These are phyloP conservation scores for Vulpes vulpes DNA, from an alignment of 2,113 vertebrate genomes.

Conservation along the genomic window DNA sequence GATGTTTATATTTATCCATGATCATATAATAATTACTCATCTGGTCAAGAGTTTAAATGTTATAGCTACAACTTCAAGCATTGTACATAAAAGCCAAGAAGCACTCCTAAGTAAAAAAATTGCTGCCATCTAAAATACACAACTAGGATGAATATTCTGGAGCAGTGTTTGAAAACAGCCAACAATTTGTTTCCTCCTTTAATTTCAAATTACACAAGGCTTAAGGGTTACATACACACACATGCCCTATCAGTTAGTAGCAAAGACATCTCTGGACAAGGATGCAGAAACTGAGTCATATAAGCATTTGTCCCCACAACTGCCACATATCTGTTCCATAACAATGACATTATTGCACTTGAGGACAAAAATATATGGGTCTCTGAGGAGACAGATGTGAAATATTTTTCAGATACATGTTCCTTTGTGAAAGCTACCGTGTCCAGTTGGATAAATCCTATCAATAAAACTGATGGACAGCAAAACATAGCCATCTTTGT, in stretches of 20 bases:
- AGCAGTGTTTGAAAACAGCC: constrained; percentile 9
- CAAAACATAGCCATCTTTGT: constrained; percentile 47
- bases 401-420: constrained; percentile 42
- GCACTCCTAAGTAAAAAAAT: neutral
- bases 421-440: constrained; percentile 52
- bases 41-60: neutral
- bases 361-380: constrained; percentile 54
- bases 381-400: constrained; percentile 50
- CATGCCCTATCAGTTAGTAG: neutral
- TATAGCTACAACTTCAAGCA: neutral
- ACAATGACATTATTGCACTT: constrained; percentile 19
- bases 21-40: neutral
- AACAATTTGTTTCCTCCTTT: neutral
- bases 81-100: neutral
- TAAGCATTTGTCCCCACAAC: neutral
- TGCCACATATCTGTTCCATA: constrained; percentile 27
- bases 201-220: constrained; percentile 10
- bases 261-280: constrained; percentile 62
- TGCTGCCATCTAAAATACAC: neutral
- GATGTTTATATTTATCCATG: constrained; percentile 19
- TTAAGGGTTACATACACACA: neutral
- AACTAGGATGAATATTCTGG: neutral
- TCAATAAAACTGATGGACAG: constrained; percentile 21
- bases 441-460: constrained; percentile 46
- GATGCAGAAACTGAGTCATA: constrained; percentile 60